Conservation (phyloP, 2,113 vertebrate species). For the Apodemus sylvaticus region DNA sequence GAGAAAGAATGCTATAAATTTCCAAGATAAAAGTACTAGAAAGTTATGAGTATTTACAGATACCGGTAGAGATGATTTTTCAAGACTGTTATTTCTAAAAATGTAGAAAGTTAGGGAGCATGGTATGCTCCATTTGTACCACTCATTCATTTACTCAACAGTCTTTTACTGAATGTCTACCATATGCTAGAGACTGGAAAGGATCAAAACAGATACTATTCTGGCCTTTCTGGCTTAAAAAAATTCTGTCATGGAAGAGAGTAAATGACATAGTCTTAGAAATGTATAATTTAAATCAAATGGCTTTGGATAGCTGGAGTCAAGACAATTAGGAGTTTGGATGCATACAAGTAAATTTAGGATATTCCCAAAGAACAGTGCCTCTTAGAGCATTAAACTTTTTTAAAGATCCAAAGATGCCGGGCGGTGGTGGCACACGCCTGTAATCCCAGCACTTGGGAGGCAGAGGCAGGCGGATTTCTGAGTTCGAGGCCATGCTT, state of each 20-base stretch:
- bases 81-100: background rate
- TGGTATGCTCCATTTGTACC: background rate
- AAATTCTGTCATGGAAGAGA: background rate
- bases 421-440: too few relatives aligned
- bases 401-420: constrained; percentile 1
- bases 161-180: background rate
- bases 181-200: background rate
- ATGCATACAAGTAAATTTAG: background rate
- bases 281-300: constrained; percentile 36
- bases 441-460: too few relatives aligned
- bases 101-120: background rate
- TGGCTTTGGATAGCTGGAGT: background rate
- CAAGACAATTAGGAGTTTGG: background rate
- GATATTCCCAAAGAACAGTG: background rate
- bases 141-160: background rate
- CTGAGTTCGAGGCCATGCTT: too few relatives aligned
- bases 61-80: background rate
- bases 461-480: too few relatives aligned
- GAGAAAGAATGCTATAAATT: background rate
- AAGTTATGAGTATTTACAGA: background rate
- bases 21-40: constrained; percentile 26
- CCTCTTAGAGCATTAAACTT: background rate
- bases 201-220: background rate
- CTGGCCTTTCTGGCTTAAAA: background rate
- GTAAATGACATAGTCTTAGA: background rate